phyloP scores from a whole-genome alignment of 2,888 invertebrate species.

The Melanostoma mellinum region DNA sequence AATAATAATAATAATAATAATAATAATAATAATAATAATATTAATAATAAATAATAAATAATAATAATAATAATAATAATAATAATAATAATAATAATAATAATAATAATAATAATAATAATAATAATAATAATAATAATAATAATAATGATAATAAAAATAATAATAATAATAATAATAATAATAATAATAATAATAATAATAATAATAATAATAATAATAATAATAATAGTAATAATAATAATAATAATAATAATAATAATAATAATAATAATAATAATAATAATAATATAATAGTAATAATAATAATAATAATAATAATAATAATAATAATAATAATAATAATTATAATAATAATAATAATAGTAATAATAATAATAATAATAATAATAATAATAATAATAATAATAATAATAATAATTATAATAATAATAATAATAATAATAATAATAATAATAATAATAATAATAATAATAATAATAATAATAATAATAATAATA shows the following conservation, averaged over 20 bases:
- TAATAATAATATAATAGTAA: conserved; percentile 8
- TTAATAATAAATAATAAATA: conserved; percentile 4
- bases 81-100: conserved; percentile 8
- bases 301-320: conserved; percentile 8
- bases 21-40: conserved; percentile 24
- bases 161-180: conserved; percentile 31
- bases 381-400: conserved; percentile 19
- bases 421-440: conserved; percentile 5
- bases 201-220: conserved; percentile 33
- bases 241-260: conserved; percentile 29
- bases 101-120: conserved; percentile 8
- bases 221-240: conserved; percentile 25
- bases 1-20: conserved; percentile 28
- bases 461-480: conserved; percentile 8
- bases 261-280: conserved; percentile 7
- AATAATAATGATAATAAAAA: too few species aligned
- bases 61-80: conserved; percentile 8
- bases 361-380: conserved; percentile 8
- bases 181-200: conserved; percentile 29
- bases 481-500: conserved; percentile 8
- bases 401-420: conserved; percentile 14
- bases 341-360: conserved; percentile 5
- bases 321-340: conserved; percentile 8
- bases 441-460: conserved; percentile 1
- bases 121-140: conserved; percentile 8